Conservation (phyloP, 2,113 vertebrate species). For the Mesocricetus auratus region DNA sequence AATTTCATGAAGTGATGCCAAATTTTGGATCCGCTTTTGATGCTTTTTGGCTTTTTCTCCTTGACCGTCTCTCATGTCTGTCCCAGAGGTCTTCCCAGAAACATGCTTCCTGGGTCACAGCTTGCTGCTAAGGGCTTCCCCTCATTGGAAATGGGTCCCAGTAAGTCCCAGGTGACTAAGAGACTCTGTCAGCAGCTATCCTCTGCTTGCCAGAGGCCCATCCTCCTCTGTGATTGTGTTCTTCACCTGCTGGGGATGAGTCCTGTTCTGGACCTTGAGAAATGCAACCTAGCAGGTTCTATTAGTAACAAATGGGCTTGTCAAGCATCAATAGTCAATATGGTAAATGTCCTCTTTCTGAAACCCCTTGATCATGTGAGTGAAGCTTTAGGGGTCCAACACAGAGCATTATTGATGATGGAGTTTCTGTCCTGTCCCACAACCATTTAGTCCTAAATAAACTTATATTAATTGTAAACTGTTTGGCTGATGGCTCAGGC, state of each 20-base stretch:
- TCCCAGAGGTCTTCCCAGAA: background rate
- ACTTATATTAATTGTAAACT: too few species aligned
- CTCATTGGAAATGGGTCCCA: background rate
- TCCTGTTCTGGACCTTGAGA: background rate
- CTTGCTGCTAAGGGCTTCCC: background rate
- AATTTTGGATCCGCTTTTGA: background rate
- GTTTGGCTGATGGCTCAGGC: too few species aligned
- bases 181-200: background rate
- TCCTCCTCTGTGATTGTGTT: background rate
- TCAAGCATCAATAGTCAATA: background rate
- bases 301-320: conserved; percentile 36
- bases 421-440: too few species aligned
- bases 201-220: background rate
- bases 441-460: too few species aligned
- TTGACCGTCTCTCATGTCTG: background rate
- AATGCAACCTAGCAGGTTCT: background rate
- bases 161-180: background rate
- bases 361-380: background rate
- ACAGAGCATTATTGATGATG: background rate
- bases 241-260: background rate
- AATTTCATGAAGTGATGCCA: conserved; percentile 2
- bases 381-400: background rate
- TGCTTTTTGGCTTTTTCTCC: background rate
- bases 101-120: background rate
- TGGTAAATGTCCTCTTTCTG: background rate